Evolutionary conservation across 2,797 vertebrate species (phyloP), one percentile per base, ranked within the genome.

Genomic region (Dryobates pubescens): DNA sequence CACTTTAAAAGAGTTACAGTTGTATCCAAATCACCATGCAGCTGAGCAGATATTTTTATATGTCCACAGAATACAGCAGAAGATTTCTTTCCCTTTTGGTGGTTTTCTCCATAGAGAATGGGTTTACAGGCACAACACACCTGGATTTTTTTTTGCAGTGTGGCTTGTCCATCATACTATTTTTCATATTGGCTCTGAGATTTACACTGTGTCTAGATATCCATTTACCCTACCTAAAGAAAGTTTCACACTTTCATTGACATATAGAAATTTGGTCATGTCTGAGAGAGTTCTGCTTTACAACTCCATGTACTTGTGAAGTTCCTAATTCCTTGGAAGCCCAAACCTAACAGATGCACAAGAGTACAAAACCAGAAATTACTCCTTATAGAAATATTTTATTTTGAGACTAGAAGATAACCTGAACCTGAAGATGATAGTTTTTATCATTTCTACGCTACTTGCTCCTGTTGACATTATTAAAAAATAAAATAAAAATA

Each of bases 211-310:
- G 79, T 74, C 70, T 77, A 89, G 85, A 69, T n/a, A 5, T 72
- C 10, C 13, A 64, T 88, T 92, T 86, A 36, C 45, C 49, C 20
- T 71, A 80, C 82, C 45, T 71, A 91, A 82, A 88, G 36, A 49
- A 89, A 24, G 43, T 87, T 90, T 86, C 75, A 86, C 22, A 56
- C 49, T 77, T 94, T 89, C 62, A 90, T 22, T 64, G 53, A 68
- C 56, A 4, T 56, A 80, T 47, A 61, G 51, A 85, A 38, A 65
- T 45, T 78, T 3, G 3, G 26, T 62, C 14, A 26, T 45, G 17
- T 62, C 34, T 82, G 36, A 80, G 30, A 56, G 4, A 89, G n/a
- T 7, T 68, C 32, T 78, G 62, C 13, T 11, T 73, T 75, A 26
- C 24, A 26, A 23, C 5, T 32, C 3, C 10, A 54, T 30, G 18